These are phyloP conservation scores for Atherinomorus stipes DNA, from an alignment of 2,113 vertebrate genomes.

Conservation along the genomic window DNA sequence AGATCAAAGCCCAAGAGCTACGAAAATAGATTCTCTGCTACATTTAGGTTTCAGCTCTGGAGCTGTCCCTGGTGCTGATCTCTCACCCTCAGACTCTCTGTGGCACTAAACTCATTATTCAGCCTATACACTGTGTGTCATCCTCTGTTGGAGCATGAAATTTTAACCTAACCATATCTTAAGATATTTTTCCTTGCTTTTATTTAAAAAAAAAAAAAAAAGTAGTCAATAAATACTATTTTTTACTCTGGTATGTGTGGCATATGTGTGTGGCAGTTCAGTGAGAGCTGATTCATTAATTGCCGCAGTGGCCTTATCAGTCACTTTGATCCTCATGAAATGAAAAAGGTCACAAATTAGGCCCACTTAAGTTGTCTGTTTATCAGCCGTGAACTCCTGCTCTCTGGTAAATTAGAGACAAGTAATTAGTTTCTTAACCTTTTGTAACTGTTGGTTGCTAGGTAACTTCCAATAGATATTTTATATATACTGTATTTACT, in stretches of 20 bases:
- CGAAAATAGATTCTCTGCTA: conserved; percentile 19
- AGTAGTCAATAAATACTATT: no score
- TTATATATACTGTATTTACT: conserved; percentile 2
- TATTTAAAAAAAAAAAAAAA: no score
- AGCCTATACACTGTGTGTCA: neutral
- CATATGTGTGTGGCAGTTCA: no score
- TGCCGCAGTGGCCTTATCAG: neutral
- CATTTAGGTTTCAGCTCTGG: conserved; percentile 13
- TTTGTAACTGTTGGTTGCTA: conserved; percentile 27
- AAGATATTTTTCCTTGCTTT: no score
- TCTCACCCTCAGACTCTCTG: neutral
- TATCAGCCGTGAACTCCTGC: neutral
- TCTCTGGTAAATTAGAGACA: neutral
- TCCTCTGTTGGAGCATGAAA: no score
- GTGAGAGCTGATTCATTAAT: conserved; percentile 8
- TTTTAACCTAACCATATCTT: no score
- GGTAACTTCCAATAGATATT: conserved; percentile 28
- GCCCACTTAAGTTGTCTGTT: neutral
- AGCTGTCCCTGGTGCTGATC: conserved; percentile 35
- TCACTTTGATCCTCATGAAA: neutral
- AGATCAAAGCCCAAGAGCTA: conserved; percentile 7
- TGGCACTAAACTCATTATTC: neutral
- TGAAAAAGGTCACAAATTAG: conserved; percentile 24
- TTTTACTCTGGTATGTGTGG: no score
- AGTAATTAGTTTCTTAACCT: neutral